Percentiles rank a stretch among this genome's conserved stretches.
Evolutionary conservation across 1,140 invertebrate genomes (phyloP).

Genomic region (Pogonus chalceus): DNA sequence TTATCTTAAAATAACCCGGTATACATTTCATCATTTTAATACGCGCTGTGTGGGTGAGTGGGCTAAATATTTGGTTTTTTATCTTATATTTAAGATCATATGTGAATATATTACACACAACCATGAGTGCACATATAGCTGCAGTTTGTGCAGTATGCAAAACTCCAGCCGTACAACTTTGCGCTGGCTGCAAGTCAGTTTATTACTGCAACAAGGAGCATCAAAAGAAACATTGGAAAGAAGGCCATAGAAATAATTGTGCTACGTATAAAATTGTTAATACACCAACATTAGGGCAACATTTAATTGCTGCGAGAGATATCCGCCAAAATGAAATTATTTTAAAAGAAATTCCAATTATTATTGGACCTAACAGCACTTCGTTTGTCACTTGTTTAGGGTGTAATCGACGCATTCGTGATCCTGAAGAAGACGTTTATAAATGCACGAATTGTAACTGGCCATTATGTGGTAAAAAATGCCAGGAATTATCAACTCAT

Average conservation of each 20-base stretch:
- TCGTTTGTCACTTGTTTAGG: conserved; percentile 45
- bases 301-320: conserved; percentile 59
- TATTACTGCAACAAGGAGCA: conserved; percentile 63
- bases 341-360: conserved; percentile 56
- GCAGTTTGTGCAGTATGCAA: conserved; percentile 41
- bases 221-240: conserved; percentile 59
- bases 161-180: conserved; percentile 45
- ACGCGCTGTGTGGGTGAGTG: conserved; percentile 4
- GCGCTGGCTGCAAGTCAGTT: conserved; percentile 51
- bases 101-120: background rate
- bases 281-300: conserved; percentile 40
- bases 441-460: conserved; percentile 50
- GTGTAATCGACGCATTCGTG: conserved; percentile 38
- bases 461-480: conserved; percentile 44
- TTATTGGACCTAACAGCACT: conserved; percentile 53
- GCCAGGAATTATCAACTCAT: conserved; percentile 40
- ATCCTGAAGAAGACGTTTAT: conserved; percentile 18
- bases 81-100: background rate
- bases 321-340: conserved; percentile 65
- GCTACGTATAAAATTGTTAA: conserved; percentile 35
- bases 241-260: conserved; percentile 52
- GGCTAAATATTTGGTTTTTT: background rate
- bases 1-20: background rate
- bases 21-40: background rate
- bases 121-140: background rate